Evolutionary conservation across 1,140 invertebrate species (phyloP), one percentile per base, ranked within the genome.

Genomic region (Achroia grisella): DNA sequence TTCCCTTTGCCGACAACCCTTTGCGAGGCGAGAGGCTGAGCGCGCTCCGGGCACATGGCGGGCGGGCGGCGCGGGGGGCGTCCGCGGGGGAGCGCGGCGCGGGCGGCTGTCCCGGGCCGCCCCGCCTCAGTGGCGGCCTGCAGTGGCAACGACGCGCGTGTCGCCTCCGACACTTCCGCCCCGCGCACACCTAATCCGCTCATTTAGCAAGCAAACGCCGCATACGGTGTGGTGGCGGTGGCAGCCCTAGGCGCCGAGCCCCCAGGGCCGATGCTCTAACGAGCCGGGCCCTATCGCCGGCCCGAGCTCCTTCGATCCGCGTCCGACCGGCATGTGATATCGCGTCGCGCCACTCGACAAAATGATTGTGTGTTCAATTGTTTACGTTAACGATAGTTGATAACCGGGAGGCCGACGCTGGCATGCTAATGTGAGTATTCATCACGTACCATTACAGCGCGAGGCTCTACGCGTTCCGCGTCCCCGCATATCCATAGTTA

Each of bases 381-480:
- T 78, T 78, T 79, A 79, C 70, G 62, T 77, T 75, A 72, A 62
- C 71, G 62, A 50, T 68, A 83, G 79, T 83, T 80, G 76, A 80
- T 78, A 74, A 72, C 65, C 64, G 59, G 55, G 64, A 62, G 60
- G 56, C 66, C 62, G 71, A 75, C 71, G 72, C 76, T 79, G 76
- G 76, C 75, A 81, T 81, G 79, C 79, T 74, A 69, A 83, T 81
- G 79, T 83, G 77, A 83, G 79, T 81, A 83, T 70, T 39, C 28
- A 39, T 10, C n/a, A 10, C n/a, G 27, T 31, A 13, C 40, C 1
- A 13, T 35, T 12, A 14, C 40, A n/a, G 35, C 15, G 1, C 14
- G 5, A 34, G 17, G 4, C 14, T 10, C 35, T 37, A 15, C 10
- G 32, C 32, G 33, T 35, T 8, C 6, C 34, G 12, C 34, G 35